These are phyloP conservation scores for Drosophila parthenogenetica DNA, from an alignment of 2,888 invertebrate genomes.

Conservation along the genomic window DNA sequence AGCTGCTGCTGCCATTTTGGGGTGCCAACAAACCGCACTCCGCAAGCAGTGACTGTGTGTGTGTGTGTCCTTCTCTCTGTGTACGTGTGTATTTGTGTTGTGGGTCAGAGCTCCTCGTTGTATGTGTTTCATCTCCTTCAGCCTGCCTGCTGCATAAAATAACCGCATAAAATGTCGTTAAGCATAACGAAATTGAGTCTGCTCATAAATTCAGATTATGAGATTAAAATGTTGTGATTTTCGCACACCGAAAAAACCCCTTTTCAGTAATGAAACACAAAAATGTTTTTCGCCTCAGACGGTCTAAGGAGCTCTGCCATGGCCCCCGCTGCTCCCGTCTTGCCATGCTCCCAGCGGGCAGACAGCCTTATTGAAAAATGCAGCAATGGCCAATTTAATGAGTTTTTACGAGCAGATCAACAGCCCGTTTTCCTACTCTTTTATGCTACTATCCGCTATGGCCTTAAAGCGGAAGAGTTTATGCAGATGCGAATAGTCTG, in stretches of 20 bases:
- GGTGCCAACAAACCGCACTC: slow-evolving; percentile 70
- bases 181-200: slow-evolving; percentile 82
- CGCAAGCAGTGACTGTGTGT: slow-evolving; percentile 16
- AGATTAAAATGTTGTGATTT: slow-evolving; percentile 81
- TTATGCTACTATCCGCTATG: not conserved
- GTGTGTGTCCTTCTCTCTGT: slow-evolving; percentile 10
- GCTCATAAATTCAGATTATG: slow-evolving; percentile 82
- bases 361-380: slow-evolving; percentile 63
- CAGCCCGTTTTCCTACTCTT: slow-evolving; percentile 5
- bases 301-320: slow-evolving; percentile 11
- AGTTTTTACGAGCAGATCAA: slow-evolving; percentile 66
- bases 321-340: not conserved
- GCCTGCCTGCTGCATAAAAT: slow-evolving; percentile 73
- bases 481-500: slow-evolving; percentile 15
- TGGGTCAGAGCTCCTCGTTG: slow-evolving; percentile 16
- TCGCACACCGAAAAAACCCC: slow-evolving; percentile 61
- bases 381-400: slow-evolving; percentile 68
- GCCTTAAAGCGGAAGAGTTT: slow-evolving; percentile 37
- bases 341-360: slow-evolving; percentile 3
- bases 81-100: slow-evolving; percentile 18
- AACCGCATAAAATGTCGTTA: slow-evolving; percentile 80
- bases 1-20: slow-evolving; percentile 56
- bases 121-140: slow-evolving; percentile 53
- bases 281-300: slow-evolving; percentile 29
- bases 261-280: slow-evolving; percentile 55